Percentiles rank a stretch among this genome's conserved stretches.
Evolutionary conservation across 2,113 vertebrate species (phyloP).

Genomic region (Isichthys henryi): DNA sequence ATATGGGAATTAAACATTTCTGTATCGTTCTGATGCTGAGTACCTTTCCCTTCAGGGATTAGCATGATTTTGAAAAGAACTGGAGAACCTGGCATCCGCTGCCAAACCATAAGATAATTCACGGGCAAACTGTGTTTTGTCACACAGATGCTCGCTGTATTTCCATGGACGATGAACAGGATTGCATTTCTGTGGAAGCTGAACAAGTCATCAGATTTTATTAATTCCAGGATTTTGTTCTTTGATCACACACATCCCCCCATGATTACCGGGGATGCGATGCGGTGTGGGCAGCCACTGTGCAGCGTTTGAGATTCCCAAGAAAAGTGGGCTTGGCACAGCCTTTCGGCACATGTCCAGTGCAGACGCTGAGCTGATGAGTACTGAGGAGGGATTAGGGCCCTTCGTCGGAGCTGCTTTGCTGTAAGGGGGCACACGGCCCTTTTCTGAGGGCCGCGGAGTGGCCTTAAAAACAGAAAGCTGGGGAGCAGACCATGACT

Average conservation of each 20-base stretch:
- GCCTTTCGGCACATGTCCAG: constrained; percentile 23
- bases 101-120: background rate
- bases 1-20: background rate
- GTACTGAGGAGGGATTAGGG: background rate
- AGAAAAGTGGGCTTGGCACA: constrained; percentile 26
- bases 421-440: background rate
- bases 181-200: background rate
- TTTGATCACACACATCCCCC: background rate
- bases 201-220: background rate
- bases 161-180: background rate
- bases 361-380: constrained; percentile 28
- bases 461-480: background rate
- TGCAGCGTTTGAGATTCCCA: constrained; percentile 34
- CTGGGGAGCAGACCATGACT: background rate
- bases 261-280: background rate
- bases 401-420: background rate
- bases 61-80: background rate
- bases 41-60: background rate
- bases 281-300: background rate
- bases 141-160: background rate
- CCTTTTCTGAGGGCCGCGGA: constrained; percentile 23
- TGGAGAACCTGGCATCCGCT: background rate
- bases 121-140: background rate
- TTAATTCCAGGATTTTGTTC: background rate
- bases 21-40: background rate